Evolutionary conservation across 2,113 vertebrate genomes (phyloP).

Genomic region (Zootoca vivipara): DNA sequence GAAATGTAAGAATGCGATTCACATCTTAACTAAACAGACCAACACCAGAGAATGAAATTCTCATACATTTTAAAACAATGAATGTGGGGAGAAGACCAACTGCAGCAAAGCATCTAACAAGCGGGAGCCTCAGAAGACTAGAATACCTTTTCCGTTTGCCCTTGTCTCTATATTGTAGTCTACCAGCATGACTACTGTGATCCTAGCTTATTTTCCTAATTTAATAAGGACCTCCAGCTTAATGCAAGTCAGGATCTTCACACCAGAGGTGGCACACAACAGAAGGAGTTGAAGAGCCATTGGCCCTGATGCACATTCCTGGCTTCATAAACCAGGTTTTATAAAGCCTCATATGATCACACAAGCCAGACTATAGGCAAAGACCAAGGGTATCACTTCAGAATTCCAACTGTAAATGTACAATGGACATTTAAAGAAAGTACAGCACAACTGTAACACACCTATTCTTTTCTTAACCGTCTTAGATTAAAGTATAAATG

Average conservation of each 20-base stretch:
- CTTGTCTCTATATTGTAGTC: not conserved
- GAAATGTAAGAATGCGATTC: not conserved
- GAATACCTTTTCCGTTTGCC: not conserved
- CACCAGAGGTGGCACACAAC: no score
- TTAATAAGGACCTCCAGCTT: not conserved
- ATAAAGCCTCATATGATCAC: no score
- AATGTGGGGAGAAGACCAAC: not conserved
- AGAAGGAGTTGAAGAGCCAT: no score
- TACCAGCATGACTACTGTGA: not conserved
- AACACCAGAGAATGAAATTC: not conserved
- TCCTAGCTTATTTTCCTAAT: not conserved
- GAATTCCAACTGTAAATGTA: not conserved
- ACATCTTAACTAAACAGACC: not conserved
- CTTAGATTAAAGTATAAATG: not conserved
- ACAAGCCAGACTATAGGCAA: not conserved
- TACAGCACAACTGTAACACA: not conserved
- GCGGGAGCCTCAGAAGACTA: not conserved
- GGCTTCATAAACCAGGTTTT: no score
- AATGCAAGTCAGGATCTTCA: no score
- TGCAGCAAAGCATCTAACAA: not conserved
- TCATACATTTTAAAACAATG: not conserved
- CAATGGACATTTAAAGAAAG: not conserved
- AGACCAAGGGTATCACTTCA: not conserved
- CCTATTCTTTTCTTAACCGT: not conserved
- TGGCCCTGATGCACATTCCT: no score